These are phyloP conservation scores for Nannobrachium achirus DNA, from an alignment of 2,113 vertebrate genomes.

Conservation along the genomic window DNA sequence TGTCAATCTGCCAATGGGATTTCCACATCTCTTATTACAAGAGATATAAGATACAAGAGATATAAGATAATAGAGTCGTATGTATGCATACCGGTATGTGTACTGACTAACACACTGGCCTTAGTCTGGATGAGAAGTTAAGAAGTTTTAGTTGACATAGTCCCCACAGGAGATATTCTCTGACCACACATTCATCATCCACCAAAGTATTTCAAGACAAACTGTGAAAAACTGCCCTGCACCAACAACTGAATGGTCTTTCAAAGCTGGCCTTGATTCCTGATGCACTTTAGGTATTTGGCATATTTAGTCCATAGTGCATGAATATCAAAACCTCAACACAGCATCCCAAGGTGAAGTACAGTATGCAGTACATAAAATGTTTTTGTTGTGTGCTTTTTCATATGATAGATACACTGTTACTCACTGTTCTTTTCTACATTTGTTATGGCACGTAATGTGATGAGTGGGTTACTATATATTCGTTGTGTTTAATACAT, in stretches of 20 bases:
- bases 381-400: too few species aligned
- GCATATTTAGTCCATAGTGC: constrained; percentile 16
- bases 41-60: too few species aligned
- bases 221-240: constrained; percentile 63
- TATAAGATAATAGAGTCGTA: too few species aligned
- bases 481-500: too few species aligned
- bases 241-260: constrained; percentile 26
- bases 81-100: background rate
- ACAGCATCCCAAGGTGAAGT: background rate
- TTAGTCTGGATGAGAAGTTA: constrained; percentile 16
- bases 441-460: too few species aligned
- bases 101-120: background rate
- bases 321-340: constrained; percentile 1
- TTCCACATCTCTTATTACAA: constrained; percentile 6
- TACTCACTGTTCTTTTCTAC: too few species aligned
- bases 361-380: background rate
- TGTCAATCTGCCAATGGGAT: background rate
- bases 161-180: constrained; percentile 33
- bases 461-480: too few species aligned
- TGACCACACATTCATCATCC: constrained; percentile 42
- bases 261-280: constrained; percentile 50
- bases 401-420: too few species aligned
- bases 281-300: constrained; percentile 28
- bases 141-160: constrained; percentile 1
- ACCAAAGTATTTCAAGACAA: constrained; percentile 66